Conservation (phyloP, 1,140 invertebrate species). For the Drosophila kurseongensis region DNA sequence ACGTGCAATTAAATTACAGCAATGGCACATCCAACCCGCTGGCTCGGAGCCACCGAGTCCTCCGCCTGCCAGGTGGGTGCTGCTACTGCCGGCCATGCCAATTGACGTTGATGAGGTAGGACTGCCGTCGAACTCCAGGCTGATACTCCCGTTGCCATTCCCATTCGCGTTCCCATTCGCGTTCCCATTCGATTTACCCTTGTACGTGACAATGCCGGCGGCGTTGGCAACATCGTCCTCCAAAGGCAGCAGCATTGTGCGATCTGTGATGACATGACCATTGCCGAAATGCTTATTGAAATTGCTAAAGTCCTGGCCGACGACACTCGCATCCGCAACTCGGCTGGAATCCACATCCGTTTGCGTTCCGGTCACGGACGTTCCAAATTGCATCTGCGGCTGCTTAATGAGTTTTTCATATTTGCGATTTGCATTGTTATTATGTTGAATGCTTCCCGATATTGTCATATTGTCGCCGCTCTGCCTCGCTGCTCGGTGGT, state of each 20-base stretch:
- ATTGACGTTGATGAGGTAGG: constrained; percentile 61
- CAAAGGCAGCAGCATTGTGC: constrained; percentile 58
- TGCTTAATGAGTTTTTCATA: constrained; percentile 83
- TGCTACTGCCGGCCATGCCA: constrained; percentile 26
- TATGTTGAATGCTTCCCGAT: constrained; percentile 57
- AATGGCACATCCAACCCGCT: constrained; percentile 58
- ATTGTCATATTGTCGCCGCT: constrained; percentile 75
- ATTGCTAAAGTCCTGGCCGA: constrained; percentile 45
- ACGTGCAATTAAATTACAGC: constrained; percentile 84
- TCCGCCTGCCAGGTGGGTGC: constrained; percentile 16
- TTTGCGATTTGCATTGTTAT: constrained; percentile 71
- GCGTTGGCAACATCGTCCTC: constrained; percentile 21
- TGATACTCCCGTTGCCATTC: constrained; percentile 14
- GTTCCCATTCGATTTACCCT: constrained; percentile 63
- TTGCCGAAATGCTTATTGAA: constrained; percentile 68
- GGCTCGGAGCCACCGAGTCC: constrained; percentile 15
- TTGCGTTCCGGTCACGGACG: constrained; percentile 65
- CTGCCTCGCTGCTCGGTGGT: constrained; percentile 45
- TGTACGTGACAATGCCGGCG: constrained; percentile 72
- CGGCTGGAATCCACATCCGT: constrained; percentile 49
- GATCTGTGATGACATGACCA: constrained; percentile 61
- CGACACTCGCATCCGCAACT: constrained; percentile 19
- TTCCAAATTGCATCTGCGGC: constrained; percentile 64
- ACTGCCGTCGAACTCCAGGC: constrained; percentile 35
- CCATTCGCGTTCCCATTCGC: constrained; percentile 15